Evolutionary conservation across 2,113 vertebrate species (phyloP), one percentile per base, ranked within the genome.

Genomic region (Trogon melanurus): DNA sequence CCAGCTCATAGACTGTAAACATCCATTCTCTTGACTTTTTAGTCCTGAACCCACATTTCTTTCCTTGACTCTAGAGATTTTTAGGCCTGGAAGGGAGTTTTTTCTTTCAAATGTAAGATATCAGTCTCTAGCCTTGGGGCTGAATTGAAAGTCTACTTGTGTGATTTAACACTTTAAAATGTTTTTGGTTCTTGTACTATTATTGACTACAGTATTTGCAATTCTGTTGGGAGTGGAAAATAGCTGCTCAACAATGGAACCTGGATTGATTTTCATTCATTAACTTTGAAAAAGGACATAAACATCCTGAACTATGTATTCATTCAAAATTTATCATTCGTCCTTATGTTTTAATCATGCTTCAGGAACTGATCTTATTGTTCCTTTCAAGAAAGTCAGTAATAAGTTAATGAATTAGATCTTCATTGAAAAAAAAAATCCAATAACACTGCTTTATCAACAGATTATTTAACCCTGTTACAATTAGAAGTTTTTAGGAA

Each of bases 121-220:
- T 56, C 48, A 57, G 53, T 84, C 20, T 74, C 13, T 56, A 69
- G 69, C 11, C 90, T 45, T 81, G 30, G 27, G 75, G 30, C 16
- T 75, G 81, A 84, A 91, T 22, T 81, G 53, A 81, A 94, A 95
- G 86, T 65, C 38, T 86, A 36, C 23, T 85, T 71, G 25, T 92
- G 83, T 81, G 53, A 94, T 97, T 86, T 81, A 88, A 91, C 48
- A 91, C 38, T 72, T 73, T 14, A 79, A 96, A 95, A 94, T 78
- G 34, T 54, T 83, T 80, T 86, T 80, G 16, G 10, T 81, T 92
- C 79, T 92, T 88, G 22, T 84, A 80, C n/a, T 74, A 16, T 79
- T 96, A 89, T 75, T 91, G 61, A 75, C 51, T 88, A 75, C 34
- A 41, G 11, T 86, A 74, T 95, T 88, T 90, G 56, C 48, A 88